These are phyloP conservation scores for Gobio occitaniae DNA, from an alignment of 2,797 vertebrate genomes.

Conservation along the genomic window DNA sequence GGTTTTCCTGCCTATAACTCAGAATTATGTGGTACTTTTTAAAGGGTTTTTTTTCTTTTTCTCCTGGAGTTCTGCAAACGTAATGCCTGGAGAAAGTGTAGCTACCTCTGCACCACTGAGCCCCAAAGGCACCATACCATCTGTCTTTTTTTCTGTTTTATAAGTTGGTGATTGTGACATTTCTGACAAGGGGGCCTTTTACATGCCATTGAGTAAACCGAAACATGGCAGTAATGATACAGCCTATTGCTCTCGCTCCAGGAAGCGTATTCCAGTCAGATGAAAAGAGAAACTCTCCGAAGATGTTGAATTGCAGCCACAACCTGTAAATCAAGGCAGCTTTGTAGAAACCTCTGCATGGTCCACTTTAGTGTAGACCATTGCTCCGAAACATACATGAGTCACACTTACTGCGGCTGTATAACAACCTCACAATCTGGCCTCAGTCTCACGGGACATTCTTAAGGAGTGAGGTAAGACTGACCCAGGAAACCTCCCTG, in stretches of 20 bases:
- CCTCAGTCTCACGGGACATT: conserved; percentile 52
- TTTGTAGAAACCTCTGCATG: conserved; percentile 10
- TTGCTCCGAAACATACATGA: conserved; percentile 34
- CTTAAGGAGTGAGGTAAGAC: conserved; percentile 57
- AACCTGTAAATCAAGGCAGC: conserved; percentile 27
- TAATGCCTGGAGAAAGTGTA: conserved; percentile 21
- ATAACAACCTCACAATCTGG: conserved; percentile 39
- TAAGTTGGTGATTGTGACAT: conserved; percentile 27
- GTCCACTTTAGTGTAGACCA: conserved; percentile 28
- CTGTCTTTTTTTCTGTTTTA: conserved; percentile 17
- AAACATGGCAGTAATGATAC: conserved; percentile 37
- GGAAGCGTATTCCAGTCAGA: neutral
- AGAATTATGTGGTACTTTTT: neutral
- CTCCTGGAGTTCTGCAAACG: conserved; percentile 6
- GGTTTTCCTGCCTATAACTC: conserved; percentile 11
- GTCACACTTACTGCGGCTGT: conserved; percentile 24
- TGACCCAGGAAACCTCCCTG: conserved; percentile 36
- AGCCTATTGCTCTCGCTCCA: neutral
- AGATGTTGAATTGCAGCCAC: conserved; percentile 15
- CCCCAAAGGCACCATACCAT: conserved; percentile 22
- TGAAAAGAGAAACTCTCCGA: conserved; percentile 16
- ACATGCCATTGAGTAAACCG: conserved; percentile 21
- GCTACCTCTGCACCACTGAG: conserved; percentile 20
- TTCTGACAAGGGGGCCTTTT: conserved; percentile 35
- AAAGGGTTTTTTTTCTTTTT: neutral